Conservation (phyloP, 2,113 vertebrate genomes). For the Amphilophus citrinellus region DNA sequence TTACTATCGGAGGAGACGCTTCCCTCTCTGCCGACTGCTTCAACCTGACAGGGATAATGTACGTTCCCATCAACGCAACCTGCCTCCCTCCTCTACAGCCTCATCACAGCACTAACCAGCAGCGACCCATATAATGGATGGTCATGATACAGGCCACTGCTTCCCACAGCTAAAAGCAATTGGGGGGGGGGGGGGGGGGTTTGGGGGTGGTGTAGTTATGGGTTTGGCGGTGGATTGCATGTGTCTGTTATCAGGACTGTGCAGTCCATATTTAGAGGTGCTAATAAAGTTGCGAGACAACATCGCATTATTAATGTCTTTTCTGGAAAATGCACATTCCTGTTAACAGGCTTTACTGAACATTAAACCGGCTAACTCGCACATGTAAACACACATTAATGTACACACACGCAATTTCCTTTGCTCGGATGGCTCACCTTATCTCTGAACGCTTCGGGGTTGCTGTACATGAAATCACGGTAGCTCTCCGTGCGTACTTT, state of each 20-base stretch:
- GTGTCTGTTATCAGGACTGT: slow-evolving; percentile 84
- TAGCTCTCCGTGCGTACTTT: slow-evolving; percentile 95
- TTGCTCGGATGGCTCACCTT: slow-evolving; percentile 84
- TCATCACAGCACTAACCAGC: slow-evolving; percentile 56
- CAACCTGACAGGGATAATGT: slow-evolving; percentile 66
- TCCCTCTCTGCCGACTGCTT: slow-evolving; percentile 31
- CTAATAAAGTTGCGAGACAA: slow-evolving; percentile 77
- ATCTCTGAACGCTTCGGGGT: slow-evolving; percentile 92
- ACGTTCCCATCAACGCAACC: slow-evolving; percentile 55
- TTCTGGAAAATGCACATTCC: slow-evolving; percentile 26
- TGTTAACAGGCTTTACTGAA: background rate
- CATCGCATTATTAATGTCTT: slow-evolving; percentile 44
- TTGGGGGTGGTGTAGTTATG: slow-evolving; percentile 10
- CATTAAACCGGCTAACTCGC: background rate
- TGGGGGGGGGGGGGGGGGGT: background rate
- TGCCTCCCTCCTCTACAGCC: slow-evolving; percentile 46
- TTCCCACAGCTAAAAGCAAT: slow-evolving; percentile 54
- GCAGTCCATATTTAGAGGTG: slow-evolving; percentile 77
- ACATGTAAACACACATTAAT: slow-evolving; percentile 1
- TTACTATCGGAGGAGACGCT: slow-evolving; percentile 40
- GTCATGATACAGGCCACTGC: slow-evolving; percentile 63
- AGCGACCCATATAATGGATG: slow-evolving; percentile 80
- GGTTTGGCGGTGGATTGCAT: slow-evolving; percentile 66
- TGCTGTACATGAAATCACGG: slow-evolving; percentile 93
- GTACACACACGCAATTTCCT: background rate